Percentiles rank a stretch among this genome's conserved stretches.
Conservation (phyloP, 2,797 vertebrate genomes). For the Muscicapa comitata region DNA sequence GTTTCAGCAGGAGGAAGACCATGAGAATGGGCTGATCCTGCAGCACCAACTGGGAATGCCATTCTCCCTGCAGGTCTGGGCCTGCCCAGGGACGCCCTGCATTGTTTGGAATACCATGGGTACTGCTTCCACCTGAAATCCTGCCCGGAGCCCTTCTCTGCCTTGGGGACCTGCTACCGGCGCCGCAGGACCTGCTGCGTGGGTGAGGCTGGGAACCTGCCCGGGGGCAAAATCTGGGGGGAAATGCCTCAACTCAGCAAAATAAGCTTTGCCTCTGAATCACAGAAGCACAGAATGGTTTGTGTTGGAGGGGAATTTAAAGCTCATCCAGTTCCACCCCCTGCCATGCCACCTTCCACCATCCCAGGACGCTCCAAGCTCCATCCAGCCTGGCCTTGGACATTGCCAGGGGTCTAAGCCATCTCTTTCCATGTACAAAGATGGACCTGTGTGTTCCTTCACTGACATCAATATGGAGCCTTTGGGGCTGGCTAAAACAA, state of each 20-base stretch:
- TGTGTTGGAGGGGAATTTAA: not conserved
- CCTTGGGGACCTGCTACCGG: not conserved
- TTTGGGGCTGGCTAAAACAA: not conserved
- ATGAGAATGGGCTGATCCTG: not conserved
- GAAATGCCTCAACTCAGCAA: not conserved
- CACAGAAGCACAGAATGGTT: fast-evolving
- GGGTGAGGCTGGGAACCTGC: not conserved
- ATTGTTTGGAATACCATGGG: not conserved
- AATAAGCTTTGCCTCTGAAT: not conserved
- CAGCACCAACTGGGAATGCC: not conserved
- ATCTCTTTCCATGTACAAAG: not conserved
- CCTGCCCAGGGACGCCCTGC: constrained; percentile 15
- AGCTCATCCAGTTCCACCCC: not conserved
- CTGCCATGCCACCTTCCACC: not conserved
- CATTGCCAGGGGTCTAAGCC: not conserved
- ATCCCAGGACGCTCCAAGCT: not conserved
- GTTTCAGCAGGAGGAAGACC: not conserved
- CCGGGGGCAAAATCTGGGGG: not conserved
- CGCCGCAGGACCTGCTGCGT: constrained; percentile 17
- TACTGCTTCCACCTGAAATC: constrained; percentile 10
- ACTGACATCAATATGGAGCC: not conserved
- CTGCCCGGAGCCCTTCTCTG: not conserved
- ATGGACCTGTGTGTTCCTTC: not conserved
- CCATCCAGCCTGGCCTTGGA: fast-evolving
- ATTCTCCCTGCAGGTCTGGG: not conserved